Conservation (phyloP, 2,888 invertebrate species). For the Panzeria rudis region DNA sequence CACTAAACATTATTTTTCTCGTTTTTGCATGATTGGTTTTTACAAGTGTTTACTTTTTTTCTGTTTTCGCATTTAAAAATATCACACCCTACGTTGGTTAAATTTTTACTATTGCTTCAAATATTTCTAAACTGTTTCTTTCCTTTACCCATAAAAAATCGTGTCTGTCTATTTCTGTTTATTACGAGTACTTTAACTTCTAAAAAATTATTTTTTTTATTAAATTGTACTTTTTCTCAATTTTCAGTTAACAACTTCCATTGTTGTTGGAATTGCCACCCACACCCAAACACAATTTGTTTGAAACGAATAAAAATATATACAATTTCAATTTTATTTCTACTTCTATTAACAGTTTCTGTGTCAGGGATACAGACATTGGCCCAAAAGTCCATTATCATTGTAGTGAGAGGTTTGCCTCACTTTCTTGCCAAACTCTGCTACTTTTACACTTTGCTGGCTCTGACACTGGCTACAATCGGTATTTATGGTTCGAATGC, state of each 20-base stretch:
- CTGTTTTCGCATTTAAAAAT: neutral
- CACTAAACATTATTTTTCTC: neutral
- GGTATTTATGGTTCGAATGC: neutral
- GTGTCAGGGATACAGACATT: conserved; percentile 18
- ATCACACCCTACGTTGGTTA: neutral
- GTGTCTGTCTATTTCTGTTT: neutral
- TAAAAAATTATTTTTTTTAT: neutral
- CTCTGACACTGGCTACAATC: conserved; percentile 26
- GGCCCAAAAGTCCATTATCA: conserved; percentile 39
- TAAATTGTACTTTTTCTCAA: neutral
- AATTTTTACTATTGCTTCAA: neutral
- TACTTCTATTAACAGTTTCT: conserved; percentile 17
- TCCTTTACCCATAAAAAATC: neutral
- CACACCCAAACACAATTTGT: neutral
- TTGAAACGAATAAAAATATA: conserved; percentile 16
- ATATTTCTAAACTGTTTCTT: neutral
- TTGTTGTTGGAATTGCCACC: neutral
- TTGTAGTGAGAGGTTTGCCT: conserved; percentile 29
- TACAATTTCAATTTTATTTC: conserved; percentile 31
- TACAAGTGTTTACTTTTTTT: neutral
- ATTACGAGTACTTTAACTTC: neutral
- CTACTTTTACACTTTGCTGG: conserved; percentile 33
- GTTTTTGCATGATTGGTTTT: neutral
- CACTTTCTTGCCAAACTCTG: conserved; percentile 29
- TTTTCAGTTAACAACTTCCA: conserved; percentile 25